Evolutionary conservation across 92 coral and sea anemone genomes (phyloP).

Genomic region (Actinostola sp.): DNA sequence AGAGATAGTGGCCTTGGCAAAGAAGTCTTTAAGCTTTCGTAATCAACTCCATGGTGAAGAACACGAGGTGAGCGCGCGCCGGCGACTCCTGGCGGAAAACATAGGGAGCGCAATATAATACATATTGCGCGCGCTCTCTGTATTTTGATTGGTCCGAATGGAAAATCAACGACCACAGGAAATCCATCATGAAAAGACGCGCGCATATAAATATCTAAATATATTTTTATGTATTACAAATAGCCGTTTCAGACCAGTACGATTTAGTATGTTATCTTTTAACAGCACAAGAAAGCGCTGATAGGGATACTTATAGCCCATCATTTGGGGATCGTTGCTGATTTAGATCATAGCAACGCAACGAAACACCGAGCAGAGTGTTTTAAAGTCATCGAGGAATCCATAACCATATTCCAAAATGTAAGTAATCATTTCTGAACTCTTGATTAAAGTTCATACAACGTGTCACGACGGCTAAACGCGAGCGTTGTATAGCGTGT

Average conservation of each 20-base stretch:
- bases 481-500: no score
- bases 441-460: neutral
- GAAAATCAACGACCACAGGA: no score
- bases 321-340: slow-evolving; percentile 92
- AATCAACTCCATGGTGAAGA: slow-evolving; percentile 84
- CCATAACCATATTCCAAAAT: slow-evolving; percentile 87
- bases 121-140: no score
- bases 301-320: slow-evolving; percentile 85
- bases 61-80: slow-evolving; percentile 93
- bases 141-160: no score
- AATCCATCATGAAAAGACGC: no score
- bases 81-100: no score
- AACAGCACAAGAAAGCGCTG: slow-evolving; percentile 83
- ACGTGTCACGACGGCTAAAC: no score
- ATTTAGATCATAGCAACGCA: slow-evolving; percentile 57
- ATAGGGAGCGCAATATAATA: no score
- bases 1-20: slow-evolving; percentile 85
- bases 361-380: slow-evolving; percentile 67
- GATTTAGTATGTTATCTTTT: slow-evolving; percentile 4
- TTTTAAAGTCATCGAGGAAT: slow-evolving; percentile 75
- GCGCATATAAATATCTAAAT: no score
- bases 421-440: slow-evolving; percentile 25
- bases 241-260: no score
- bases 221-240: no score
- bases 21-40: slow-evolving; percentile 87